Evolutionary conservation across 2,113 vertebrate species (phyloP), one percentile per base, ranked within the genome.

Genomic region (human (Homo sapiens)): DNA sequence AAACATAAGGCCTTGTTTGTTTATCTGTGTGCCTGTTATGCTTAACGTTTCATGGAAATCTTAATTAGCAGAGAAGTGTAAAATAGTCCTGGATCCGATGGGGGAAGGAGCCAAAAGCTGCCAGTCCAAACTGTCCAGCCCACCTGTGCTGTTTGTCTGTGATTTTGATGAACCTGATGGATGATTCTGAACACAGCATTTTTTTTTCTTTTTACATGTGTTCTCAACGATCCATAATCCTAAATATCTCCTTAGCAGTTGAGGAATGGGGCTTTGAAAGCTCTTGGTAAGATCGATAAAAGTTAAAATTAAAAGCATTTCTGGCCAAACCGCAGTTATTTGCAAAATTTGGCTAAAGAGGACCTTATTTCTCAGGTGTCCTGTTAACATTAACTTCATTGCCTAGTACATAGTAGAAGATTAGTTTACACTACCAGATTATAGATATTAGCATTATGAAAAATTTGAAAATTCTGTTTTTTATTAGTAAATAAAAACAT

Each of bases 251-350:
- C 50, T 84, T 97, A 72, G 25, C 9, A 61, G 22, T 87, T 94
- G 84, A 59, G 38, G 57, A 84, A 92, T 87, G 43, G 43, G 32
- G 12, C 25, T 85, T 75, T 64, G 50, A 68, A 76, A 92, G 25
- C 40, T 80, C 17, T 70, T 83, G 20, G 38, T 3, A 91, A 75
- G 64, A 73, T 73, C 32, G 7, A 40, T 70, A 75, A 92, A 72
- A 8, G 27, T 88, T 80, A 97, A 76, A 90, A 76, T 73, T 87
- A 27, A 82, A 89, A 85, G 45, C 40, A 50, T 90, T 87, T 90
- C 80, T 82, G 73, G 57, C 32, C 72, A 79, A 96, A 64, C 25
- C 23, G 92, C 6, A 50, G 4, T 89, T 89, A 57, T 89, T 86
- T 80, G 75, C 25, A 75, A 96, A 89, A 78, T 52, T 43, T 48